phyloP scores from a whole-genome alignment of 2,113 vertebrate species.

The Clarias magur region DNA sequence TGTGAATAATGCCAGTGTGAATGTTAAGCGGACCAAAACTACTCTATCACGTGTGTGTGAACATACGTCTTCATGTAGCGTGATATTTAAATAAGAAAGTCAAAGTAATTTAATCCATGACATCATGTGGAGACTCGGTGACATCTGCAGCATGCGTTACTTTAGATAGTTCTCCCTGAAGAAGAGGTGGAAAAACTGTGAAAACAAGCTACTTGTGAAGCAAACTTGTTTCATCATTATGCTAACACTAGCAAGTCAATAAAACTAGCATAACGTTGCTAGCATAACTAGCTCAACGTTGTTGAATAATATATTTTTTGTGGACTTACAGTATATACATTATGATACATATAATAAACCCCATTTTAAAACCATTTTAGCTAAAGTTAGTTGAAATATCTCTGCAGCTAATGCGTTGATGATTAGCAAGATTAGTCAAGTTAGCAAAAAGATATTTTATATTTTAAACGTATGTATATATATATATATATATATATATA shows the following conservation, averaged over 20 bases:
- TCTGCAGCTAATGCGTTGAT: too few species aligned
- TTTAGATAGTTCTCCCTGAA: not conserved
- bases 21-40: too few species aligned
- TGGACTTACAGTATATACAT: not conserved
- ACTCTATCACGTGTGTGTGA: too few species aligned
- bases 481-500: not conserved
- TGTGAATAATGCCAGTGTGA: too few species aligned
- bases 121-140: not conserved
- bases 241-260: not conserved
- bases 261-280: not conserved
- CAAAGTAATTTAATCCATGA: not conserved
- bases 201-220: not conserved
- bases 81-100: not conserved
- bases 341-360: not conserved
- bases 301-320: not conserved
- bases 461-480: too few species aligned
- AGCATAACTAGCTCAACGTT: too few species aligned
- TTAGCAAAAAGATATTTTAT: not conserved
- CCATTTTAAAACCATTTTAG: not conserved
- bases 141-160: not conserved
- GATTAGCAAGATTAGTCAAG: not conserved
- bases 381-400: not conserved
- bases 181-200: not conserved
- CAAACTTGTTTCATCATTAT: not conserved
- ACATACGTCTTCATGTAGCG: too few species aligned